Evolutionary conservation across 2,797 vertebrate genomes (phyloP).

Genomic region (Oryzias sinensis): DNA sequence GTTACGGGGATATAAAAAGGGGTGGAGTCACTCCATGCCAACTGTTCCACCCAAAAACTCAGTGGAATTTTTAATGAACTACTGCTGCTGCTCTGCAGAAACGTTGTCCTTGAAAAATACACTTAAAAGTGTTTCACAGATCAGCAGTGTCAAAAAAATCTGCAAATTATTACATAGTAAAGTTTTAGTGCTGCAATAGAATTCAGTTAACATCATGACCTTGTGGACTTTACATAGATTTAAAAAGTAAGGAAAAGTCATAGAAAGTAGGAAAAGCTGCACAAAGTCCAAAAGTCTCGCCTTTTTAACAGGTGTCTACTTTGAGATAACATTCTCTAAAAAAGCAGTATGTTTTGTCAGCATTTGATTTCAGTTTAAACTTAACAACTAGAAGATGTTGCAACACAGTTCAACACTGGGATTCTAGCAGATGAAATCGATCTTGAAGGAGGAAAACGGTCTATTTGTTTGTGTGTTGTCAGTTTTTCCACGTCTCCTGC

Average conservation of each 20-base stretch:
- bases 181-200: too few species aligned
- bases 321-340: conserved; percentile 13
- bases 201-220: too few species aligned
- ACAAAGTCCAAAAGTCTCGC: conserved; percentile 38
- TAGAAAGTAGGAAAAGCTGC: conserved; percentile 40
- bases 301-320: conserved; percentile 29
- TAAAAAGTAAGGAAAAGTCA: not conserved
- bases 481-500: conserved; percentile 18
- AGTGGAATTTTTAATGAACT: too few species aligned
- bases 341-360: conserved; percentile 11
- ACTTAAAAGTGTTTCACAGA: too few species aligned
- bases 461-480: conserved; percentile 35
- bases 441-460: conserved; percentile 23
- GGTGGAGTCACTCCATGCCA: too few species aligned
- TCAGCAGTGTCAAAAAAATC: too few species aligned
- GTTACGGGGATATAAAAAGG: too few species aligned
- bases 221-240: too few species aligned
- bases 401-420: conserved; percentile 10
- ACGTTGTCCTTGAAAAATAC: too few species aligned
- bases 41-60: too few species aligned
- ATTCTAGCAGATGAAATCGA: conserved; percentile 17
- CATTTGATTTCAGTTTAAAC: conserved; percentile 12
- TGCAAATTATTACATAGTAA: too few species aligned
- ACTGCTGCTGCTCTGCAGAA: too few species aligned
- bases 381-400: conserved; percentile 25